These are phyloP conservation scores for Hozukius guyotensis DNA, from an alignment of 2,797 vertebrate genomes.

Conservation along the genomic window DNA sequence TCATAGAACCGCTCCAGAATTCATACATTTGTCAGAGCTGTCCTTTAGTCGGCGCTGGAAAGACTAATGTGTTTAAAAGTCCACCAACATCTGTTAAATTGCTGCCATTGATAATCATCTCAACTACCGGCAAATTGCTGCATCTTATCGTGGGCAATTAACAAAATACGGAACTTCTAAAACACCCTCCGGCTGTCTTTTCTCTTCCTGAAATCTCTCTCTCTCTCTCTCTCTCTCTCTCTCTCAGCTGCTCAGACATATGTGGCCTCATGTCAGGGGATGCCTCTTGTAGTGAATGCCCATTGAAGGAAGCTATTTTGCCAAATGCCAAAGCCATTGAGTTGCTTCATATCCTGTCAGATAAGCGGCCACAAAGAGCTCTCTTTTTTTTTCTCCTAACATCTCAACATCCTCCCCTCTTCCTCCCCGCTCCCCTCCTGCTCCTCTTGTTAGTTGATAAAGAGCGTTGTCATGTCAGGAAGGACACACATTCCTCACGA, in stretches of 20 bases:
- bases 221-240: slow-evolving; percentile 22
- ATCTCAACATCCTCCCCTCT: slow-evolving; percentile 82
- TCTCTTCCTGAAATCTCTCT: slow-evolving; percentile 57
- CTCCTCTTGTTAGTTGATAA: slow-evolving; percentile 82
- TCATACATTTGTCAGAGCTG: slow-evolving; percentile 35
- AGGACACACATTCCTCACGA: slow-evolving; percentile 81
- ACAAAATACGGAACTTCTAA: slow-evolving; percentile 80
- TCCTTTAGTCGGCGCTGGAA: slow-evolving; percentile 51
- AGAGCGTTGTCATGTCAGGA: slow-evolving; percentile 84
- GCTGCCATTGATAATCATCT: slow-evolving; percentile 81
- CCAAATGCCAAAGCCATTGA: slow-evolving; percentile 83
- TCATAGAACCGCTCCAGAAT: neutral
- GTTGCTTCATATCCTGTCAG: slow-evolving; percentile 86
- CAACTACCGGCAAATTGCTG: slow-evolving; percentile 81
- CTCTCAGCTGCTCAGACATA: slow-evolving; percentile 63
- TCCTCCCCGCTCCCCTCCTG: slow-evolving; percentile 66
- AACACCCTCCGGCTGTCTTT: slow-evolving; percentile 79
- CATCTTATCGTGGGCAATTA: slow-evolving; percentile 83
- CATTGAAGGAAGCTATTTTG: slow-evolving; percentile 86
- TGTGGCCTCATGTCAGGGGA: slow-evolving; percentile 75
- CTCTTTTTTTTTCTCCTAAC: slow-evolving; percentile 70
- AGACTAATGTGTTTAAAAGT: slow-evolving; percentile 63
- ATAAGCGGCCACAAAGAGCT: slow-evolving; percentile 85
- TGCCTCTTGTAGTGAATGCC: slow-evolving; percentile 76
- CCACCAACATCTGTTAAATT: slow-evolving; percentile 81